A percentile compares a stretch with the other conserved stretches of the same genome.
phyloP scores from a whole-genome alignment of 2,888 invertebrate species.

The Drosophila basisetae region DNA sequence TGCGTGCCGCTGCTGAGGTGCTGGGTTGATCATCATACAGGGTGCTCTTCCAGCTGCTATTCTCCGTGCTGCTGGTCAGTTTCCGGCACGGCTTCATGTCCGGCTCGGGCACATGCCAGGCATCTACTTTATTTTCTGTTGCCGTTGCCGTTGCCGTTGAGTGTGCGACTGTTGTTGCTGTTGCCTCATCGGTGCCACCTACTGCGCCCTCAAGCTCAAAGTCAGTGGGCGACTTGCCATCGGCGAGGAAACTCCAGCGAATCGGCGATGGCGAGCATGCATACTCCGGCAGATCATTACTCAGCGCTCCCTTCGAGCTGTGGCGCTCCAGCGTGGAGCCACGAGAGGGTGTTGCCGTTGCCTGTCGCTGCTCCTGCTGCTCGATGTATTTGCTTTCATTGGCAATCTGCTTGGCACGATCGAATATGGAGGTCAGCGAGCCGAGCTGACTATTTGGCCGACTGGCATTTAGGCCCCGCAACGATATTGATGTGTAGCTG shows the following conservation, averaged over 20 bases:
- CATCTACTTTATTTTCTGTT: constrained; percentile 64
- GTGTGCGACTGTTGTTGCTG: background rate
- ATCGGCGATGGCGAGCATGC: constrained; percentile 85
- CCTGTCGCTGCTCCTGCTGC: constrained; percentile 26
- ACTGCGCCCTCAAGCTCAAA: constrained; percentile 71
- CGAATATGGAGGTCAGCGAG: constrained; percentile 84
- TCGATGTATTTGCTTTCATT: constrained; percentile 42
- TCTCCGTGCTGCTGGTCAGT: constrained; percentile 53
- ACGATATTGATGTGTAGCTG: constrained; percentile 84
- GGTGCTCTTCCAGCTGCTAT: constrained; percentile 58
- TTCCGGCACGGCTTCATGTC: constrained; percentile 70
- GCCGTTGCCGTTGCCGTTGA: background rate
- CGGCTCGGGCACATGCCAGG: constrained; percentile 68
- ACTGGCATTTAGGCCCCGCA: constrained; percentile 83
- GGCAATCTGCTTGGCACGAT: constrained; percentile 80
- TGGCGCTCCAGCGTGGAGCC: constrained; percentile 82
- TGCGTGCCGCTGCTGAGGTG: constrained; percentile 74
- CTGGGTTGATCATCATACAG: constrained; percentile 75
- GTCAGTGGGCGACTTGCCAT: constrained; percentile 82
- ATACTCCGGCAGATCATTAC: constrained; percentile 84
- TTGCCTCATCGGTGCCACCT: constrained; percentile 42
- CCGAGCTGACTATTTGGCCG: constrained; percentile 83
- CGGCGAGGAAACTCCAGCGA: constrained; percentile 85
- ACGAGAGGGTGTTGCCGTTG: constrained; percentile 58
- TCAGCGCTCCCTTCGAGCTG: constrained; percentile 82